Base-by-base conservation (phyloP, 2,888 invertebrate genomes). In the Cataglyphis rosenhaueri region DNA sequence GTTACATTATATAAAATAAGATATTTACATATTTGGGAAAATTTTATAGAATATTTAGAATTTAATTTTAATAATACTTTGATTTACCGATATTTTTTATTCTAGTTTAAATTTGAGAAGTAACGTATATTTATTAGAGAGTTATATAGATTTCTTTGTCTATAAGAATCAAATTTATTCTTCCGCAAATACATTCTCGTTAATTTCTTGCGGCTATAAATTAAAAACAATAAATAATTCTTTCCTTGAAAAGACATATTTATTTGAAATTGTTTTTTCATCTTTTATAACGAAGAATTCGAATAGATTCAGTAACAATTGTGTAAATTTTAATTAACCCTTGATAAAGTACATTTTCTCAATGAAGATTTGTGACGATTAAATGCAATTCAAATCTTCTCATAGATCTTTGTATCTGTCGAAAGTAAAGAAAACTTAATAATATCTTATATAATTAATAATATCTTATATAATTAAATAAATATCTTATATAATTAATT, bases 251-350 rank as follows among this genome's bases (percentile, higher is more conserved):
- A 41, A 10, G 21, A n/a, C 21, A 29, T 35, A 38, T 25, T 38
- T 75, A 25, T 64, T 66, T 76, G 38, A 66, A 55, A 61, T 29
- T n/a, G 29, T 25, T 6, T 8, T 44, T 35, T 25, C 3, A 15
- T 29, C 41, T 52, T 10, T 57, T 12, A 59, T 9, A 15, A 29
- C 21, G 35, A 41, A 35, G 4, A 41, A 52, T 44, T 70, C 18
- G 0, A 68, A 41, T 6, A 3, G 6, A 8, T 21, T 78, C 21
- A 21, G 57, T 25, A 70, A 78, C n/a, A 78, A 59, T 57, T 44
- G 41, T 10, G 21, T 76, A 21, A 70, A 78, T 78, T 78, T 70
- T 70, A 68, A 70, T 70, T 78, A 78, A 44, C 8, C 4, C 32
- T 21, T 25, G 44, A 12, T 66, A 18, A 32, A 78, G 32, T 59